Evolutionary conservation across 2,888 invertebrate genomes (phyloP), one percentile per base, ranked within the genome.

Genomic region (Gymnoscelis rufifasciata): DNA sequence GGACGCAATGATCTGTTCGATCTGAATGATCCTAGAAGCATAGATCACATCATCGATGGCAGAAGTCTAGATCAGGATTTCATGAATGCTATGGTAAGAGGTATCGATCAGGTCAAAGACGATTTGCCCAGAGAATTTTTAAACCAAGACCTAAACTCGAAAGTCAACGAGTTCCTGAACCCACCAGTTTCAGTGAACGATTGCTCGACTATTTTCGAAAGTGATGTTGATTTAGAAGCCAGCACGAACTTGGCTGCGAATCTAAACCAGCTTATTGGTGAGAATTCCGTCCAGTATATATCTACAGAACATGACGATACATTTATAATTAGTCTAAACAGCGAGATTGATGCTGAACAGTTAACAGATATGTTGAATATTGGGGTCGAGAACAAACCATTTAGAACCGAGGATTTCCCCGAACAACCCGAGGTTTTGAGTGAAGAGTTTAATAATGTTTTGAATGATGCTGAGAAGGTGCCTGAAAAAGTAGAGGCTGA

Each of bases 221-320:
- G 78, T 24, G 88, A 88, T 47, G 84, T 88, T 0, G 88, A 88
- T 60, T 73, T 88, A 44, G 88, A 88, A 64, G 80, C 82, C 0
- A 88, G 88, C 52, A 78, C 83, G 0, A 83, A 81, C 60, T 62
- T 88, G 47, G 83, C 88, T 0, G 86, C 83, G 0, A 87, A 88
- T 62, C 60, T 88, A n/a, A 88, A 84, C 46, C 88, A 87, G 48
- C 49, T 88, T 7, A 88, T 88, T 0, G 86, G 84, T 0, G 88
- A 87, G 46, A 88, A 88, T 50, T 79, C 59, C 45, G 88, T 88
- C 1, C 86, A 87, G 36, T 88, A 88, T 29, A 81, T 88, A 37
- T 86, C 84, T 1, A 87, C 88, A 0, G 88, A 88, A 47, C 78
- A 88, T 7, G 88, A 87, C 49, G 88, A 88, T 50, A 88, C 83